Percentiles rank a stretch among this genome's conserved stretches.
Conservation (phyloP, 2,113 vertebrate species). For the Neoarius graeffei region DNA sequence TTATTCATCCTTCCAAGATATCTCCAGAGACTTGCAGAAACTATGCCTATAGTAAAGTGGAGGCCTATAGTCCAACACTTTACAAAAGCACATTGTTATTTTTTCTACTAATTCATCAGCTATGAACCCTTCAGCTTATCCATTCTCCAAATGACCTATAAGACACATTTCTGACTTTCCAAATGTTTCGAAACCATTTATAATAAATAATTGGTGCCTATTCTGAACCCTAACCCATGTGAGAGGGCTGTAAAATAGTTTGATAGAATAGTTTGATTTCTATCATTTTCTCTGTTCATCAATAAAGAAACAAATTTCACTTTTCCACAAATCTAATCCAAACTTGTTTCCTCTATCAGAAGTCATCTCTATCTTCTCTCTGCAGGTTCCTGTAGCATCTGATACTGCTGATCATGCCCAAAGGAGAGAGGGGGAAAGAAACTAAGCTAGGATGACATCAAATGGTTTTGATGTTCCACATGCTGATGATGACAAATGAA, state of each 20-base stretch:
- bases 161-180: slow-evolving; percentile 30
- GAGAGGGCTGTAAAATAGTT: background rate
- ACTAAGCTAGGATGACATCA: background rate
- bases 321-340: background rate
- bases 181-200: background rate
- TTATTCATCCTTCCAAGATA: background rate
- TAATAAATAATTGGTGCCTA: background rate
- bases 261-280: background rate
- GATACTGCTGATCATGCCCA: background rate
- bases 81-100: background rate
- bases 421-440: background rate
- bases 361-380: background rate
- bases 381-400: background rate
- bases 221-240: background rate
- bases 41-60: background rate
- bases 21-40: background rate
- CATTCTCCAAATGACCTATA: background rate
- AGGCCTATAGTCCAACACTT: background rate
- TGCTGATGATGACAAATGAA: background rate
- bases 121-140: background rate
- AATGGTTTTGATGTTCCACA: background rate
- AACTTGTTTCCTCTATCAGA: background rate
- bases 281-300: background rate
- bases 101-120: background rate
- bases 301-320: background rate